These are phyloP conservation scores for Riparia riparia DNA, from an alignment of 2,113 vertebrate genomes.

Conservation along the genomic window DNA sequence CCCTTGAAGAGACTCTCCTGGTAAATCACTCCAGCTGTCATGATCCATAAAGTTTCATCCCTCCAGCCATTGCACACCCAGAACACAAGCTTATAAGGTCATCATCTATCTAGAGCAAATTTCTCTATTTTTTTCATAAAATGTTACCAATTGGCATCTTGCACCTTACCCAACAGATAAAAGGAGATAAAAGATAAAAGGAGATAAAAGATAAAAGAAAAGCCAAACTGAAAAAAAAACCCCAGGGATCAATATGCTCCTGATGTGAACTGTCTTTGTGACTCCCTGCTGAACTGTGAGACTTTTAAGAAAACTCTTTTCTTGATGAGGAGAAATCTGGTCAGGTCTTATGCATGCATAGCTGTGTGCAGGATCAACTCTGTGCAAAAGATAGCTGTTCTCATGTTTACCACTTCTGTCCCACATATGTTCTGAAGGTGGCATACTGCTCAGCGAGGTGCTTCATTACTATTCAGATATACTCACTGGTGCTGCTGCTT, in stretches of 20 bases:
- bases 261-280: neutral
- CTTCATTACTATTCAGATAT: neutral
- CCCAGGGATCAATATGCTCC: fast-evolving
- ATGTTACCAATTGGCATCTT: neutral
- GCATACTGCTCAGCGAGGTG: neutral
- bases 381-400: neutral
- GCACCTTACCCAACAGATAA: neutral
- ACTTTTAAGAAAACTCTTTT: neutral
- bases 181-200: too few species aligned
- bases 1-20: neutral
- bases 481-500: neutral
- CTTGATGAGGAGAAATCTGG: neutral
- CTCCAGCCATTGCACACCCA: neutral
- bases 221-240: neutral
- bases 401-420: neutral
- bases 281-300: neutral
- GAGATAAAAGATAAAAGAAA: neutral
- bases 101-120: neutral
- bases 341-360: neutral
- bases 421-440: neutral
- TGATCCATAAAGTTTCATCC: neutral
- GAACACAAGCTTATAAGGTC: neutral
- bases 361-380: neutral
- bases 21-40: neutral
- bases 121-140: neutral